A percentile compares a stretch with the other conserved stretches of the same genome.
Conservation (phyloP, 2,888 invertebrate genomes). For the Orchesellides sinensis region DNA sequence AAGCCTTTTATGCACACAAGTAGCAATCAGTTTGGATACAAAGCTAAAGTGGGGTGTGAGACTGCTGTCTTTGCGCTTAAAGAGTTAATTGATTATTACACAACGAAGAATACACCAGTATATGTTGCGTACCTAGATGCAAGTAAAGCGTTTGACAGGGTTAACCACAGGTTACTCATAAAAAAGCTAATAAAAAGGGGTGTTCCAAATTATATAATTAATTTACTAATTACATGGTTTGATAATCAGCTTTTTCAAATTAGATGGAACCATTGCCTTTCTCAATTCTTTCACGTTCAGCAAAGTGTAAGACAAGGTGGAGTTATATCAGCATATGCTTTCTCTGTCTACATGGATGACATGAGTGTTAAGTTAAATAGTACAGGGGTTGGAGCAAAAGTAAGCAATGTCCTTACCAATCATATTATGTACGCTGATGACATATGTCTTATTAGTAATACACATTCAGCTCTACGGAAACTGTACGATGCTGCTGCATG, state of each 20-base stretch:
- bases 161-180: not conserved
- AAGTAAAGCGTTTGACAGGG: constrained; percentile 31
- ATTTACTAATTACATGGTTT: constrained; percentile 18
- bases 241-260: constrained; percentile 4
- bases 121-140: constrained; percentile 39
- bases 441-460: not conserved
- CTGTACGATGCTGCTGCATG: not conserved
- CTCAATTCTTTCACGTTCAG: constrained; percentile 6
- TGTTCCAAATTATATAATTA: not conserved
- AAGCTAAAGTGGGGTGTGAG: constrained; percentile 26
- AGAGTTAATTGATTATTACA: constrained; percentile 20
- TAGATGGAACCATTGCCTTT: constrained; percentile 9
- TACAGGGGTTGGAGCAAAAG: not conserved
- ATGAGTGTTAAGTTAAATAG: not conserved
- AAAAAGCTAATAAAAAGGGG: constrained; percentile 1
- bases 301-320: constrained; percentile 34
- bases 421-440: constrained; percentile 23
- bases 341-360: constrained; percentile 23
- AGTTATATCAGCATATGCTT: not conserved
- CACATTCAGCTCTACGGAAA: not conserved
- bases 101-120: not conserved
- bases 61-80: constrained; percentile 16
- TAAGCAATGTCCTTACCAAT: not conserved
- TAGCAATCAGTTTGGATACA: constrained; percentile 31
- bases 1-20: not conserved